A percentile compares a stretch with the other conserved stretches of the same genome.
Evolutionary conservation across 2,888 invertebrate genomes (phyloP).

Genomic region (Nemotelus pantherinus): DNA sequence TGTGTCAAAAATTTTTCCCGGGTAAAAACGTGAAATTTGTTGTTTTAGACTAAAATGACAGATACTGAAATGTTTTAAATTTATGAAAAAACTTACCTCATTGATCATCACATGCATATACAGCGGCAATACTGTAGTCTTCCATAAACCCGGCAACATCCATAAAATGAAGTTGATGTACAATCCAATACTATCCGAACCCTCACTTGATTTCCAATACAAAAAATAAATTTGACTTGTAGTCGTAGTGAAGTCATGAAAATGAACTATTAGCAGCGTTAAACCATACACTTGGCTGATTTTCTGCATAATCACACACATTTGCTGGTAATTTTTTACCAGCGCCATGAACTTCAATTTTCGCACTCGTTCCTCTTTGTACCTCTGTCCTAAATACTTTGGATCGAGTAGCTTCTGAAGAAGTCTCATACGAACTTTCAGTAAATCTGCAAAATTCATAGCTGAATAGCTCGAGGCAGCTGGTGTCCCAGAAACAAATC

Average conservation of each 20-base stretch:
- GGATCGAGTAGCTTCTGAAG: slow-evolving; percentile 27
- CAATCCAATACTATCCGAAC: not conserved
- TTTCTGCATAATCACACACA: slow-evolving; percentile 10
- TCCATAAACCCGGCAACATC: slow-evolving; percentile 45
- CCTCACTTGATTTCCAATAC: slow-evolving; percentile 38
- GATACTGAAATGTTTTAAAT: too few relatives aligned
- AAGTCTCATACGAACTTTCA: slow-evolving; percentile 33
- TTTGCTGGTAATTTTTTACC: not conserved
- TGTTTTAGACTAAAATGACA: too few relatives aligned
- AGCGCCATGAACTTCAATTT: not conserved
- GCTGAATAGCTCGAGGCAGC: slow-evolving; percentile 20
- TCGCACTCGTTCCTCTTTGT: not conserved
- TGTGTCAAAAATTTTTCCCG: too few relatives aligned
- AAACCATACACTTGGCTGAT: slow-evolving; percentile 42
- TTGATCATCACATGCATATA: slow-evolving; percentile 36
- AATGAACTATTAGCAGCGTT: slow-evolving; percentile 23
- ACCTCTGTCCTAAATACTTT: slow-evolving; percentile 8
- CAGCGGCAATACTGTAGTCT: slow-evolving; percentile 27
- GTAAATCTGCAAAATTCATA: slow-evolving; percentile 40
- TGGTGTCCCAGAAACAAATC: not conserved
- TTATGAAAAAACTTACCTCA: slow-evolving; percentile 22
- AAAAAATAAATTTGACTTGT: slow-evolving; percentile 41
- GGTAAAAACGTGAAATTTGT: too few relatives aligned
- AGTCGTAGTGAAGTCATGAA: slow-evolving; percentile 44
- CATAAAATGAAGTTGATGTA: slow-evolving; percentile 13